Percentiles rank a stretch among this genome's conserved stretches.
phyloP scores from a whole-genome alignment of 2,113 vertebrate genomes.

The Geothlypis trichas region DNA sequence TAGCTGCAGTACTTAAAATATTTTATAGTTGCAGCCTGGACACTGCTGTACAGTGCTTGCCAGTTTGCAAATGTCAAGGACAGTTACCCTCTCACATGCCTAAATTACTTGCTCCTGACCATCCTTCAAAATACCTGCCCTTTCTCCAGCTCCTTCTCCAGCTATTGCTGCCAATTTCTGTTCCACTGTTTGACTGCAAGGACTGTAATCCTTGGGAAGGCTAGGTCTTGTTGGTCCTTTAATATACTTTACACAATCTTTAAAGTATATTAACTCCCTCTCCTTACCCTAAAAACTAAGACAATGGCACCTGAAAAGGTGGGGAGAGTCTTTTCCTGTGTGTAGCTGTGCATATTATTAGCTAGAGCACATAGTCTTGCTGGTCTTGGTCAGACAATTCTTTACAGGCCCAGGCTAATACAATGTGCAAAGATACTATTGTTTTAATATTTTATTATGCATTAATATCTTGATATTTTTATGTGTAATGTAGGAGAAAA shows the following conservation, averaged over 20 bases:
- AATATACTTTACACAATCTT: no score
- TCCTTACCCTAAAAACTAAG: background rate
- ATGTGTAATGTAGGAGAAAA: background rate
- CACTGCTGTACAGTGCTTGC: background rate
- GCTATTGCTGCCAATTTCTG: background rate
- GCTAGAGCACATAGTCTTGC: background rate
- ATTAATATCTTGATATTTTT: background rate
- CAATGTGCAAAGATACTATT: background rate
- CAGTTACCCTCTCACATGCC: constrained; percentile 17
- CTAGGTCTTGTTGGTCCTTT: background rate
- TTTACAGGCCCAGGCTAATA: background rate
- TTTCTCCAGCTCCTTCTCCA: constrained; percentile 2
- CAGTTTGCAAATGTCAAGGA: constrained; percentile 64
- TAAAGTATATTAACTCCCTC: background rate
- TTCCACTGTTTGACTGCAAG: background rate
- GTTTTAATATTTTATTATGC: background rate
- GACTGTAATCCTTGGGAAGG: background rate
- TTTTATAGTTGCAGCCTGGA: constrained; percentile 15
- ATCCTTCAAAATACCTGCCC: constrained; percentile 25
- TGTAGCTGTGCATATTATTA: background rate
- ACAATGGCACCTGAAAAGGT: background rate
- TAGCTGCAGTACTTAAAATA: background rate
- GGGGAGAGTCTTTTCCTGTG: background rate
- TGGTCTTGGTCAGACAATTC: background rate
- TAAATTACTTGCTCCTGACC: background rate